phyloP scores from a whole-genome alignment of 2,888 invertebrate species.

The Drosophila cracens region DNA sequence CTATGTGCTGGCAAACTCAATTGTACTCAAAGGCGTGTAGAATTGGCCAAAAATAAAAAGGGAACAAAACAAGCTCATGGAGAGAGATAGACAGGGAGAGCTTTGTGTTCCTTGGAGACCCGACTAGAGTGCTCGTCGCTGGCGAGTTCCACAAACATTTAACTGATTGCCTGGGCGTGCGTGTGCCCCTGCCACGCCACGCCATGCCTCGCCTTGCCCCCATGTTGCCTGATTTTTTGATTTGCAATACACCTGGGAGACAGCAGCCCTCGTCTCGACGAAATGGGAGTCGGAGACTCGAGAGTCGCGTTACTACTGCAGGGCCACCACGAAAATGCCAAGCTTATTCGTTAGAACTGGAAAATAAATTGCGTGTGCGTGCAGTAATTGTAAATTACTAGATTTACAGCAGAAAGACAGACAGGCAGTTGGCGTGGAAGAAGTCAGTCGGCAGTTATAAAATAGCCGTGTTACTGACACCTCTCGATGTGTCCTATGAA shows the following conservation, averaged over 20 bases:
- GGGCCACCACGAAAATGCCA: conserved; percentile 50
- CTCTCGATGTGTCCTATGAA: conserved; percentile 57
- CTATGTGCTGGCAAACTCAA: conserved; percentile 53
- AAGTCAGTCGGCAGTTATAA: conserved; percentile 30
- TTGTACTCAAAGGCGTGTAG: conserved; percentile 53
- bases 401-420: conserved; percentile 15
- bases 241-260: conserved; percentile 84
- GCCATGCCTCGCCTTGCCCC: conserved; percentile 8
- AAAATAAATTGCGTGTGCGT: conserved; percentile 84
- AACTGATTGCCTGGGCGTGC: conserved; percentile 82
- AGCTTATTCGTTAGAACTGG: conserved; percentile 77
- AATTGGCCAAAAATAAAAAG: conserved; percentile 5
- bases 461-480: conserved; percentile 67
- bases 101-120: conserved; percentile 49
- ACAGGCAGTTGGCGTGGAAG: neutral
- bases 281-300: neutral
- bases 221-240: conserved; percentile 80
- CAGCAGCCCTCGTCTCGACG: conserved; percentile 13
- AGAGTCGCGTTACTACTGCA: conserved; percentile 23
- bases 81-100: conserved; percentile 4
- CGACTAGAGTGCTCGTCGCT: conserved; percentile 50
- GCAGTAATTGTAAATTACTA: conserved; percentile 83
- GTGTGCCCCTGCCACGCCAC: conserved; percentile 26
- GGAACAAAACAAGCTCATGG: conserved; percentile 4
- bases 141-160: conserved; percentile 81